Evolutionary conservation across 2,797 vertebrate species (phyloP).

Genomic region (Xenentodon cancila): DNA sequence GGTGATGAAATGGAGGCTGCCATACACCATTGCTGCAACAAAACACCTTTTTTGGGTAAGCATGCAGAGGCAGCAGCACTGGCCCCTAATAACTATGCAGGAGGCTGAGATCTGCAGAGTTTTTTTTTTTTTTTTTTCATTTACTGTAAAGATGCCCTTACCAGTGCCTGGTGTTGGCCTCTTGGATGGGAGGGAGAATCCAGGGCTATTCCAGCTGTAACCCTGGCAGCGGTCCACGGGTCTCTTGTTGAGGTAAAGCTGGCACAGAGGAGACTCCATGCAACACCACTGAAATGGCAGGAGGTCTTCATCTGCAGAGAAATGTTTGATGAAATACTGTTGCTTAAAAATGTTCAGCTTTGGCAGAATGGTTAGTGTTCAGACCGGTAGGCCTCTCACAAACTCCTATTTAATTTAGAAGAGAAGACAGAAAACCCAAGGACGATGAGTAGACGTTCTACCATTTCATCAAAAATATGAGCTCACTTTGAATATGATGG

Average conservation of each 20-base stretch:
- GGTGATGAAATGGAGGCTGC: slow-evolving; percentile 85
- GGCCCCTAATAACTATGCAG: not conserved
- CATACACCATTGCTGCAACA: slow-evolving; percentile 80
- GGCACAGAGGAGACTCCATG: slow-evolving; percentile 78
- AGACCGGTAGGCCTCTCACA: too few species aligned
- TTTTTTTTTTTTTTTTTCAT: too few species aligned
- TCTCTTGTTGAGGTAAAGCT: slow-evolving; percentile 81
- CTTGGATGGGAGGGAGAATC: slow-evolving; percentile 31
- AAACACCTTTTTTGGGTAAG: not conserved
- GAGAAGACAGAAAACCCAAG: too few species aligned
- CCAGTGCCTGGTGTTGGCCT: slow-evolving; percentile 76
- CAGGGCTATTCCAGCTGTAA: slow-evolving; percentile 66
- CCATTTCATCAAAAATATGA: too few species aligned
- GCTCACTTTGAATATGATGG: too few species aligned
- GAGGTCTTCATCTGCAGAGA: slow-evolving; percentile 80
- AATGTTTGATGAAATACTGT: not conserved
- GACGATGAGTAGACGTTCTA: too few species aligned
- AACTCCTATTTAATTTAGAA: too few species aligned
- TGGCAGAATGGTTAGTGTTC: not conserved
- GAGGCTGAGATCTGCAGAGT: too few species aligned
- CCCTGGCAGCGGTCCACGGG: slow-evolving; percentile 83
- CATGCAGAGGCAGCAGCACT: too few species aligned
- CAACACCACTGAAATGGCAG: slow-evolving; percentile 88
- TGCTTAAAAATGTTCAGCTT: not conserved
- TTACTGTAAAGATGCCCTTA: slow-evolving; percentile 54